Evolutionary conservation across 1,140 invertebrate species (phyloP), one percentile per base, ranked within the genome.

Genomic region (Rhyacophila brunnea): DNA sequence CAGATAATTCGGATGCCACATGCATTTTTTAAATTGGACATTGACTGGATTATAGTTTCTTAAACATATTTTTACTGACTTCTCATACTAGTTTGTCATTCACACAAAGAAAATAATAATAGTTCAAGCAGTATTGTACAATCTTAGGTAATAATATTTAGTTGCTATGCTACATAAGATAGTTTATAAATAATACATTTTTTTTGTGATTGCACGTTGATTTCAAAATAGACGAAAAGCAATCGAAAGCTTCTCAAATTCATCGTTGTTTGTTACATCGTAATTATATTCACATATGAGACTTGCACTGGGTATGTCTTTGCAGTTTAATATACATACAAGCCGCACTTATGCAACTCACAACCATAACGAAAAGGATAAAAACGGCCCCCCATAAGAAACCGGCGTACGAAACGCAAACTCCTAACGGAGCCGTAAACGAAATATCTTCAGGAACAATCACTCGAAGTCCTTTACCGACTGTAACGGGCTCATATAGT

Each of bases 391-490:
- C 73, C 75, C 74, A 78, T 44, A 77, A 51, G n/a, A 74, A 75
- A 46, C 72, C 68, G 1, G 67, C 56, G 1, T 74, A 67, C 0
- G 76, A 74, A 13, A 79, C 58, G 43, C 77, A 79, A 5, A 74
- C 69, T 5, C 70, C 74, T n/a, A 69, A n/a, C 5, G 72, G 68
- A 13, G 68, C 66, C 35, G 65, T 70, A 34, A 61, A 60, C 1
- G 58, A 20, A 9, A 88, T 68, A 64, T 87, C 85, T 59, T 87
- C 84, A 9, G 84, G 81, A 67, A 87, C 81, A n/a, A 87, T 81
- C 1, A 87, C 84, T 59, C 80, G 80, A 49, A 87, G 78, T 15
- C 81, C 79, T 64, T 86, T 85, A 15, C 77, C 79, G 52, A 88
- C 79, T 20, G 79, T 80, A 0, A 86, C 75, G 0, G 82, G 78